These are phyloP conservation scores for Cephus rjabovi DNA, from an alignment of 2,888 invertebrate genomes.

Conservation along the genomic window DNA sequence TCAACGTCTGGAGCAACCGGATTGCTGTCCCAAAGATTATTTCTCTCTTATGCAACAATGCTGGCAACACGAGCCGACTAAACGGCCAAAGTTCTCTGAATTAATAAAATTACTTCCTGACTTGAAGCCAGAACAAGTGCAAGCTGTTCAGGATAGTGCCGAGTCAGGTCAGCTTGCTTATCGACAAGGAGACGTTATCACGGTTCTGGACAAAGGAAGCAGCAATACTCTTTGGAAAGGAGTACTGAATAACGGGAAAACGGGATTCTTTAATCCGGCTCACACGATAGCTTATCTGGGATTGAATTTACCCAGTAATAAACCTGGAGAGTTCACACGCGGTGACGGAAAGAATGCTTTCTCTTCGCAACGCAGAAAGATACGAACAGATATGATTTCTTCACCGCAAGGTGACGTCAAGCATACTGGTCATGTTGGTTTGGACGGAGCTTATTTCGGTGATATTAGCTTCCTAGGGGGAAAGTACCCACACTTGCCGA, in stretches of 20 bases:
- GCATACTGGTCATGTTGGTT: conserved; percentile 95
- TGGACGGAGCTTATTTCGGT: conserved; percentile 97
- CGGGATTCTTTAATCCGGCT: conserved; percentile 92
- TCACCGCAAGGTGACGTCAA: conserved; percentile 96
- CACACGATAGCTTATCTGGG: conserved; percentile 90
- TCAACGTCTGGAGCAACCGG: conserved; percentile 91
- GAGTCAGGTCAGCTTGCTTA: conserved; percentile 83
- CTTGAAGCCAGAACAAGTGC: conserved; percentile 92
- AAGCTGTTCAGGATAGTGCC: conserved; percentile 77
- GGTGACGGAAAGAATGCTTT: conserved; percentile 75
- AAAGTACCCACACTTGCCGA: conserved; percentile 83
- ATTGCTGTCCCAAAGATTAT: conserved; percentile 94
- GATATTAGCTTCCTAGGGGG: conserved; percentile 84
- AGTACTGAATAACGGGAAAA: conserved; percentile 86
- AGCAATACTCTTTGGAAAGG: conserved; percentile 85
- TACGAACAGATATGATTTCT: conserved; percentile 94
- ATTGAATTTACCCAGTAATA: conserved; percentile 76
- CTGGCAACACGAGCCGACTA: conserved; percentile 93
- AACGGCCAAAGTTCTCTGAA: conserved; percentile 91
- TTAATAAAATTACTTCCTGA: conserved; percentile 83
- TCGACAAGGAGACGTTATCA: conserved; percentile 90
- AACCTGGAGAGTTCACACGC: conserved; percentile 67
- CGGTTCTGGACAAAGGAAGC: conserved; percentile 85
- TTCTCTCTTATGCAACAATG: conserved; percentile 94
- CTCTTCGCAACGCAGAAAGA: conserved; percentile 70